phyloP scores from a whole-genome alignment of 2,113 vertebrate species.

The Corythaeola cristata region DNA sequence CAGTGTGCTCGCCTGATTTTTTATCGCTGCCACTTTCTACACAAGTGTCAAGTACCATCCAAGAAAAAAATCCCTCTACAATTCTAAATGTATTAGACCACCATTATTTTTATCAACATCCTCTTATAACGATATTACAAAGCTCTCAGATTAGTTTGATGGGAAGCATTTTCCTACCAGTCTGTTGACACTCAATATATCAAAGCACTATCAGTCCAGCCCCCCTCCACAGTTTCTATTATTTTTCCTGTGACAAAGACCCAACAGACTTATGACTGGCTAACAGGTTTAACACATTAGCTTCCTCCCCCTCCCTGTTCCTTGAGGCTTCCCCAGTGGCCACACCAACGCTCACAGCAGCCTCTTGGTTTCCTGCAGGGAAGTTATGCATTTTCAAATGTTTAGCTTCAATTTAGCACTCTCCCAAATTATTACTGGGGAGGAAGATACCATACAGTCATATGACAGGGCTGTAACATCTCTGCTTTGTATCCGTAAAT shows the following conservation, averaged over 20 bases:
- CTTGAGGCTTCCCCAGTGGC: neutral
- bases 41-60: neutral
- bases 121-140: neutral
- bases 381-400: neutral
- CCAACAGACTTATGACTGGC: neutral
- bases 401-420: neutral
- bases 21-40: neutral
- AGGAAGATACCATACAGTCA: neutral
- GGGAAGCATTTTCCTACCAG: neutral
- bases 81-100: neutral
- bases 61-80: neutral
- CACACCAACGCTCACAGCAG: fast-evolving
- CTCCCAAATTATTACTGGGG: neutral
- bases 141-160: neutral
- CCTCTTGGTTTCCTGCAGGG: neutral
- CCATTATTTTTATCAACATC: neutral
- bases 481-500: neutral
- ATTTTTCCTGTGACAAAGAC: neutral
- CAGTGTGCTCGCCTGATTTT: neutral
- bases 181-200: neutral
- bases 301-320: neutral
- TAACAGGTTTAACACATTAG: fast-evolving
- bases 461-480: neutral
- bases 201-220: neutral
- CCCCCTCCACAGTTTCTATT: neutral